Percentiles rank a stretch among this genome's conserved stretches.
These are phyloP conservation scores for Chymomyza caudatula DNA, from an alignment of 2,888 invertebrate genomes.

Conservation along the genomic window DNA sequence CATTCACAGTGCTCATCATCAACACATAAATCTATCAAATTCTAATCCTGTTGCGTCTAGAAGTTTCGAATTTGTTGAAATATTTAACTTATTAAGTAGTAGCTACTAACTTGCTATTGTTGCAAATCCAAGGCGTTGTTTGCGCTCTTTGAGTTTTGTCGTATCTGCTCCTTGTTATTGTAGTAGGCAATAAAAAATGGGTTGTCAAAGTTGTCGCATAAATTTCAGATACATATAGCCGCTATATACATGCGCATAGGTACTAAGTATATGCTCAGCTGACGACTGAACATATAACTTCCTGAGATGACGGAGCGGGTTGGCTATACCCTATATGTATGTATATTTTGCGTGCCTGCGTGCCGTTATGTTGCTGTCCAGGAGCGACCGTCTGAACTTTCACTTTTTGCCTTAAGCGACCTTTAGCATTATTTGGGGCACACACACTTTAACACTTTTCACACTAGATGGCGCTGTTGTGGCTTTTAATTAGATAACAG, in stretches of 20 bases:
- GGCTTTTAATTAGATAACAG: conserved; percentile 6
- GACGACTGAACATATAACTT: background rate
- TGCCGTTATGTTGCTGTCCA: background rate
- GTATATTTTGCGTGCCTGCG: background rate
- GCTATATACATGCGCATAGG: conserved; percentile 5
- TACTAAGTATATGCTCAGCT: conserved; percentile 9
- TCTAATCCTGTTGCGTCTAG: background rate
- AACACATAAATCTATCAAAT: background rate
- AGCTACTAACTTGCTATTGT: conserved; percentile 42
- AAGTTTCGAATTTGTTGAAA: background rate
- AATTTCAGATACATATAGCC: conserved; percentile 41
- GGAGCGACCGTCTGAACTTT: conserved; percentile 39
- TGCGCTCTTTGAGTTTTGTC: conserved; percentile 7
- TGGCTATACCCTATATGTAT: background rate
- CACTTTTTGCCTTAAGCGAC: conserved; percentile 40
- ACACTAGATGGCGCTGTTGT: background rate
- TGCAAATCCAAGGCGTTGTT: conserved; percentile 43
- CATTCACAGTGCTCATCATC: background rate
- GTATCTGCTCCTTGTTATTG: conserved; percentile 12
- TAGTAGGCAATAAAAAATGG: conserved; percentile 34
- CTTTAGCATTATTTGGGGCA: background rate
- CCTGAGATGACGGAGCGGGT: background rate
- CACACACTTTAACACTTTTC: too few species aligned
- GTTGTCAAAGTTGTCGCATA: conserved; percentile 52
- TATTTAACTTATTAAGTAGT: background rate